A percentile compares a stretch with the other conserved stretches of the same genome.
These are phyloP conservation scores for Pseudopipra pipra DNA, from an alignment of 2,113 vertebrate species.

Conservation along the genomic window DNA sequence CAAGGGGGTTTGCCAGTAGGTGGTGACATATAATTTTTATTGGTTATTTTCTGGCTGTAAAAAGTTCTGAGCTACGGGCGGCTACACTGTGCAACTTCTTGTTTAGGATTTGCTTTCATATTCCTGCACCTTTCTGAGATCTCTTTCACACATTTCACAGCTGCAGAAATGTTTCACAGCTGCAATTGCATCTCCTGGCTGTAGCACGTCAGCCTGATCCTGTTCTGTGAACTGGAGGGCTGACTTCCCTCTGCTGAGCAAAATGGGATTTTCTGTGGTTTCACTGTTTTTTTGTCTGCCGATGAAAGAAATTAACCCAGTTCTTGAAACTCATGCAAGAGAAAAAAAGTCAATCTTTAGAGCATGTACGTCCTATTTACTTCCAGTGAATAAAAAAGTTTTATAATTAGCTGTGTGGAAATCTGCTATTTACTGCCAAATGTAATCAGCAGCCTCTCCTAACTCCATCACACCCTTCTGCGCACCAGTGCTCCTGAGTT, in stretches of 20 bases:
- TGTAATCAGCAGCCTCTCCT: background rate
- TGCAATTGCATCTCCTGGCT: background rate
- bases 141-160: background rate
- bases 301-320: background rate
- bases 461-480: background rate
- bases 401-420: background rate
- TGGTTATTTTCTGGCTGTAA: background rate
- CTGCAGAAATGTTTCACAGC: background rate
- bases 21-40: constrained; percentile 34
- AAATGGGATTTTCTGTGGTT: background rate
- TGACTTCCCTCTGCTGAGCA: background rate
- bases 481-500: fast-evolving
- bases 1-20: constrained; percentile 17
- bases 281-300: background rate
- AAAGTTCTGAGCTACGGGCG: background rate
- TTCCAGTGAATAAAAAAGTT: background rate
- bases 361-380: background rate
- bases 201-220: background rate
- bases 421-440: background rate
- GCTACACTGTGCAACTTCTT: background rate
- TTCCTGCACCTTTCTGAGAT: background rate
- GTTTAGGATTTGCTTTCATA: background rate
- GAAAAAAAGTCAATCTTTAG: background rate
- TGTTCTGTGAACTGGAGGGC: background rate
- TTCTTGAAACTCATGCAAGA: background rate